Evolutionary conservation across 2,888 invertebrate genomes (phyloP), one percentile per base, ranked within the genome.

Genomic region (Taphrorychus bicolor): DNA sequence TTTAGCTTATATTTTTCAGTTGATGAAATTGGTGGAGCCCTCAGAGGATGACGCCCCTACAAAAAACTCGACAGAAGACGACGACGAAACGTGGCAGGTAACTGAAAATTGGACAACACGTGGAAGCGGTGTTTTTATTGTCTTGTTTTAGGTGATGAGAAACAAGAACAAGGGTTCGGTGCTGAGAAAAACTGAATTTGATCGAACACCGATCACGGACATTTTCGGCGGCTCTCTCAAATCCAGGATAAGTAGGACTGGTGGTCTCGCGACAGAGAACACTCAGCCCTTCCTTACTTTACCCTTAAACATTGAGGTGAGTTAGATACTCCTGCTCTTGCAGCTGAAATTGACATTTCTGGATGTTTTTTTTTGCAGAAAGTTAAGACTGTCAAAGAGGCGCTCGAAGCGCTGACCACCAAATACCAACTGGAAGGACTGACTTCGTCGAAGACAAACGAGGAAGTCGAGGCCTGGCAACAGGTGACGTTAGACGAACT

Each of bases 281-380:
- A 91, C 97, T 71, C 95, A 97, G 82, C 97, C 97, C 0, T 98
- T 98, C 85, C 97, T 97, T 81, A 96, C 97, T 0, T 85, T 98
- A 70, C 97, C 95, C 81, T 87, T 98, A 23, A 96, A 98, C 78
- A 95, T 98, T 75, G 95, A 96, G 87, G 95, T 95, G 80, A n/a
- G 51, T n/a, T 19, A 17, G 7, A 18, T 14, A 57, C 11, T 48
- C 24, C 21, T n/a, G n/a, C n/a, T n/a, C n/a, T n/a, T n/a, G n/a
- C n/a, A n/a, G n/a, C n/a, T n/a, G n/a, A n/a, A n/a, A n/a, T n/a
- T n/a, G n/a, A n/a, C n/a, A n/a, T n/a, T 9, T 19, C 9, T 19
- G 52, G 52, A 19, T 19, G 9, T 1, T 1, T 52, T 2, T 18
- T 18, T 48, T 48, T 83, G 18, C 82, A 94, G 93, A 92, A 92